Percentiles rank a stretch among this genome's conserved stretches.
Evolutionary conservation across 2,113 vertebrate genomes (phyloP).

Genomic region (Hippotragus niger): DNA sequence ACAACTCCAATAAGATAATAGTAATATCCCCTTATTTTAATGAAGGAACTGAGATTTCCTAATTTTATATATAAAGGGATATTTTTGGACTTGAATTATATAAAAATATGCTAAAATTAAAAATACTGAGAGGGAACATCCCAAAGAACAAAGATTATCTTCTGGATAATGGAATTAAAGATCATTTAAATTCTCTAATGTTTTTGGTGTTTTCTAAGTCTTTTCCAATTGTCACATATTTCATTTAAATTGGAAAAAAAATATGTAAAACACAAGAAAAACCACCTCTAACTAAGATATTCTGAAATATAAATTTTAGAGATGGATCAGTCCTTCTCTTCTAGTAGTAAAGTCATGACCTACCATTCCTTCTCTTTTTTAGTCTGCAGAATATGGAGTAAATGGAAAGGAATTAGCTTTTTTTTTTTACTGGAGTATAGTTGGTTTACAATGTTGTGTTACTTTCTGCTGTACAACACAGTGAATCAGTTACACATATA

Average conservation of each 20-base stretch:
- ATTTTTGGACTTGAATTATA: not conserved
- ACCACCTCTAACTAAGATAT: not conserved
- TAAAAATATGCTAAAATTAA: not conserved
- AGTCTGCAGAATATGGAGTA: not conserved
- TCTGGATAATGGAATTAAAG: not conserved
- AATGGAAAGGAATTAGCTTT: not conserved
- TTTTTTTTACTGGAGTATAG: not conserved
- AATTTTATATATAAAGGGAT: not conserved
- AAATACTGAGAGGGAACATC: not conserved
- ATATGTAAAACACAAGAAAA: not conserved
- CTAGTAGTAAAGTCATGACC: not conserved
- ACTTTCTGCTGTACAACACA: not conserved
- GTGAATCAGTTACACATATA: not conserved
- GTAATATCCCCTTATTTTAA: not conserved
- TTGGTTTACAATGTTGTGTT: not conserved
- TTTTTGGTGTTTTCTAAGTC: not conserved
- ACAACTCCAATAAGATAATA: not conserved
- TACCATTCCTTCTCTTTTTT: not conserved
- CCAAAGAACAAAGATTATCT: not conserved
- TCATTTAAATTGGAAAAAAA: not conserved
- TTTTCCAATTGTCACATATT: not conserved
- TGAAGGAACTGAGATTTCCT: not conserved
- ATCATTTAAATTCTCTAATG: not conserved
- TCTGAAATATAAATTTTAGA: not conserved
- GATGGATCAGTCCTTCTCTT: not conserved